These are phyloP conservation scores for Cephalopterus ornatus DNA, from an alignment of 2,113 vertebrate genomes.

Conservation along the genomic window DNA sequence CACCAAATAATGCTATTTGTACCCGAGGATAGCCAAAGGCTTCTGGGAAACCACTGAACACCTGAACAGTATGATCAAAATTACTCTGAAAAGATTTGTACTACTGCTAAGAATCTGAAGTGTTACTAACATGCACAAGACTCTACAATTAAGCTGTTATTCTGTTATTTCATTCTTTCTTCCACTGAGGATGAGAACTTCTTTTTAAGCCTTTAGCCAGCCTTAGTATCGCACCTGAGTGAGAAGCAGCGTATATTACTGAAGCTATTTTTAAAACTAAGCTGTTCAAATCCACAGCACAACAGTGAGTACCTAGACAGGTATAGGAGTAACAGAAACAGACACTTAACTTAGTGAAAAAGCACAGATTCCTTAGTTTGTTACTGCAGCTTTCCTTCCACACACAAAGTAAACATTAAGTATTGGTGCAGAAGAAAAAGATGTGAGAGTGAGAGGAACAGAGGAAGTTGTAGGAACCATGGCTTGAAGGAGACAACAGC, in stretches of 20 bases:
- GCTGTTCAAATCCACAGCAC: neutral
- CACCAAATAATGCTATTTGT: neutral
- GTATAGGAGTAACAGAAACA: neutral
- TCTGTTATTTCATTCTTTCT: neutral
- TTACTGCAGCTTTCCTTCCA: neutral
- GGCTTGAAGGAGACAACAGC: neutral
- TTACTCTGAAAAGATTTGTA: neutral
- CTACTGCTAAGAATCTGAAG: neutral
- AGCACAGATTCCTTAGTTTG: neutral
- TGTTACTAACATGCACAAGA: neutral
- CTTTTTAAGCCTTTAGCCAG: neutral
- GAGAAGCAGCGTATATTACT: neutral
- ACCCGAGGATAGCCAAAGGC: neutral
- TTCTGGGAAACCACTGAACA: neutral
- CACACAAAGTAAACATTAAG: neutral
- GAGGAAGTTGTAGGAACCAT: neutral
- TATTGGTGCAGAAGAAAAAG: neutral
- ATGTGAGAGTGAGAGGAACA: neutral
- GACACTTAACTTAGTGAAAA: neutral
- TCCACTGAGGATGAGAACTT: neutral
- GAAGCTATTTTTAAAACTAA: neutral
- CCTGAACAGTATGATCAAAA: neutral
- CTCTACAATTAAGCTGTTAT: neutral
- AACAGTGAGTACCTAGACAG: neutral
- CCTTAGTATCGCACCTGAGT: neutral